phyloP scores from a whole-genome alignment of 1,140 invertebrate genomes.

The Brachionus asplanchnoidis region DNA sequence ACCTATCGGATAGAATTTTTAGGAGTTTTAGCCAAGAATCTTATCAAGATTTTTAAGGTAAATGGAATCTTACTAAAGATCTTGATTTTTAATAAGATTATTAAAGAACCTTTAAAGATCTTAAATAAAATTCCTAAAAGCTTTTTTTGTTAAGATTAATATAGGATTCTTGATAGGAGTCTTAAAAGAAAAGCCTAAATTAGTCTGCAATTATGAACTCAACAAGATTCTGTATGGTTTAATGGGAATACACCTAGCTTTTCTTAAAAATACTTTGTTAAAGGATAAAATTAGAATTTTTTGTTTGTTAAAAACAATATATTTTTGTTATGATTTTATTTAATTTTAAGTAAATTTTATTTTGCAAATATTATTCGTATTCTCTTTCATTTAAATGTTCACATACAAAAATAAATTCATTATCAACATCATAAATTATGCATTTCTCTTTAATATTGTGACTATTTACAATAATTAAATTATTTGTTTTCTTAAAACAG shows the following conservation, averaged over 20 bases:
- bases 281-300: background rate
- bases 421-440: background rate
- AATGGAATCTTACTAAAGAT: background rate
- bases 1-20: background rate
- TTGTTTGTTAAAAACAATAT: background rate
- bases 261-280: background rate
- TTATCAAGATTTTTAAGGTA: background rate
- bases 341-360: too few species aligned
- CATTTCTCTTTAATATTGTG: background rate
- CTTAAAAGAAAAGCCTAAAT: background rate
- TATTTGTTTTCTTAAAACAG: background rate
- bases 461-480: constrained; percentile 12
- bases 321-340: too few species aligned
- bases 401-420: background rate
- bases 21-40: background rate
- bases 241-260: background rate
- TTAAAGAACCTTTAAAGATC: background rate
- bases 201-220: background rate
- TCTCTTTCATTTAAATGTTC: background rate
- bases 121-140: background rate
- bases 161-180: background rate
- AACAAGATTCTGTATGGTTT: background rate
- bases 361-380: background rate
- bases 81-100: background rate
- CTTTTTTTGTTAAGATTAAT: background rate